Conservation (phyloP, 2,888 invertebrate species). For the Magallana nippona region DNA sequence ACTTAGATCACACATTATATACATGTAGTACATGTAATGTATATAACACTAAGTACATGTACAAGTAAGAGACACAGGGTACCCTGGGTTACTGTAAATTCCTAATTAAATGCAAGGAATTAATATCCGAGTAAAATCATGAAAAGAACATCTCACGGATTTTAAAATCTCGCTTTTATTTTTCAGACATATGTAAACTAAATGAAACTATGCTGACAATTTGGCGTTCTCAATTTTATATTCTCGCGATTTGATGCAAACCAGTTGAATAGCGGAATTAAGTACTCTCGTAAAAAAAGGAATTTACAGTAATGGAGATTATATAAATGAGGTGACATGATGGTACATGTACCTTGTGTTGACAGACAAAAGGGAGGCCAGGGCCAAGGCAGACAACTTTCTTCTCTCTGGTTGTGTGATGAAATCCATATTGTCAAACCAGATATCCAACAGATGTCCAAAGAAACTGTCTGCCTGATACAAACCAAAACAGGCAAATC, state of each 20-base stretch:
- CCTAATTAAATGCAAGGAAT: too few relatives aligned
- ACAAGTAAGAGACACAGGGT: too few relatives aligned
- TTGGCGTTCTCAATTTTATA: too few relatives aligned
- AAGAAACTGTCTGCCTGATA: slow-evolving; percentile 68
- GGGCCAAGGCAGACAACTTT: slow-evolving; percentile 88
- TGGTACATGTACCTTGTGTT: slow-evolving; percentile 77
- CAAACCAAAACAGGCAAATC: slow-evolving; percentile 27
- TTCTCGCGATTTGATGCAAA: too few relatives aligned
- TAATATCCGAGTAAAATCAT: too few relatives aligned
- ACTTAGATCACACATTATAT: neutral
- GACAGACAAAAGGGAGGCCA: slow-evolving; percentile 79
- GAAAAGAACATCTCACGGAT: too few relatives aligned
- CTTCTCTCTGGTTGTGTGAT: slow-evolving; percentile 89
- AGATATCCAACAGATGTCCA: slow-evolving; percentile 84
- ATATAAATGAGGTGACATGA: neutral
- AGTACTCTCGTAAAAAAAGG: too few relatives aligned
- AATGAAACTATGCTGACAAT: too few relatives aligned
- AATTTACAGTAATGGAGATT: neutral
- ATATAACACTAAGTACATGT: too few relatives aligned
- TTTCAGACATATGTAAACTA: too few relatives aligned
- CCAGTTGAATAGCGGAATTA: too few relatives aligned
- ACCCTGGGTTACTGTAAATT: neutral
- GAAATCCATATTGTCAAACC: slow-evolving; percentile 89
- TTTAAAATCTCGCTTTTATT: too few relatives aligned
- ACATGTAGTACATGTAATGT: neutral